A percentile compares a stretch with the other conserved stretches of the same genome.
phyloP scores from a whole-genome alignment of 2,888 invertebrate genomes.

The Melinaea marsaeus region DNA sequence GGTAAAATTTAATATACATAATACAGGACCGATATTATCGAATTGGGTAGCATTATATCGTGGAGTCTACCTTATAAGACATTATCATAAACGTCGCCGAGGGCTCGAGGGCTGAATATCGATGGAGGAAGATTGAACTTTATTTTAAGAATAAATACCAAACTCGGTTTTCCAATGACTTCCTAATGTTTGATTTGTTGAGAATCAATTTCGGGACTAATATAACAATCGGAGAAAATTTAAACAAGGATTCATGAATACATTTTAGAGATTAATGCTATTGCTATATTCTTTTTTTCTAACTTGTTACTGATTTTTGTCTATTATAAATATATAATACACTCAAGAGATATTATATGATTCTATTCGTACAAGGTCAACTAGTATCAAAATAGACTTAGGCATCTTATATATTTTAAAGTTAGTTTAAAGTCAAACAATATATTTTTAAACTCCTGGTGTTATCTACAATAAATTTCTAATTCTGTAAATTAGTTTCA shows the following conservation, averaged over 20 bases:
- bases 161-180: slow-evolving; percentile 12
- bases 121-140: slow-evolving; percentile 25
- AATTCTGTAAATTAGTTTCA: too few relatives aligned
- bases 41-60: slow-evolving; percentile 7
- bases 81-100: slow-evolving; percentile 43
- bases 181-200: slow-evolving; percentile 18
- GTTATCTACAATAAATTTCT: too few relatives aligned
- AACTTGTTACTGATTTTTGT: too few relatives aligned
- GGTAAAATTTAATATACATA: background rate
- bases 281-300: too few relatives aligned
- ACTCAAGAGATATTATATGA: too few relatives aligned
- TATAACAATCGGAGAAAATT: slow-evolving; percentile 14
- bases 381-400: too few relatives aligned
- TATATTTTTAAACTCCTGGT: too few relatives aligned
- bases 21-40: slow-evolving; percentile 1
- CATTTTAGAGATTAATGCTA: background rate
- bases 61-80: slow-evolving; percentile 25
- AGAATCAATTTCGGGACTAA: slow-evolving; percentile 17
- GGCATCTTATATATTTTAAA: too few relatives aligned
- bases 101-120: slow-evolving; percentile 40
- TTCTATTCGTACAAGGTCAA: too few relatives aligned
- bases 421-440: too few relatives aligned
- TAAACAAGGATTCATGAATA: slow-evolving; percentile 9
- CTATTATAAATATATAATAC: too few relatives aligned
- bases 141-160: slow-evolving; percentile 30